Base-by-base conservation (phyloP, 53 echinoderm and acorn worm genomes). In the Holothuria leucospilota region DNA sequence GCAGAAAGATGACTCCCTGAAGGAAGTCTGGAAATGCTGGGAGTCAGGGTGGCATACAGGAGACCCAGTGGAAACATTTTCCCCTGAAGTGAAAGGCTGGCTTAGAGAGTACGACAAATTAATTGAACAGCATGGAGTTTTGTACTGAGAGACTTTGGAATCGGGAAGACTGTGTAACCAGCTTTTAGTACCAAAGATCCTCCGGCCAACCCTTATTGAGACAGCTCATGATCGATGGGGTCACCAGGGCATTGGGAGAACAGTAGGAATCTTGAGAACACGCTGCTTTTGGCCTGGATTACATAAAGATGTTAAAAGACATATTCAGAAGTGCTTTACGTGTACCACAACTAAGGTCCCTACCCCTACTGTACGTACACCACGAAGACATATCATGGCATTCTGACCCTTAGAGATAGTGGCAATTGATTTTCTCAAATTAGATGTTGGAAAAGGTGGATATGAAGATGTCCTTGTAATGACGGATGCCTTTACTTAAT, bases 281-380 rank as follows among this genome's bases (percentile, higher is more conserved):
- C 83, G 88, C 1, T 88, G 88, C 14, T 88, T 63, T 20, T 88
- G 83, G 88, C 73, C 88, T 0, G 88, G 59, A 4, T n/a, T 78
- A 24, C 13, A 38, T 15, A 20, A 24, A 23, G 71, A 88, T 39
- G 88, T 82, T 0, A 14, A 18, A 2, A 25, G 21, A 0, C 8
- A 88, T 42, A 18, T 88, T 0, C 56, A 82, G 8, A 62, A 65
- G 20, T 88, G 88, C 51, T 88, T 88, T 12, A 39, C 21, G 0
- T 88, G 88, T 5, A 61, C 51, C 0, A 60, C 27, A 9, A 12
- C 83, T 0, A 88, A 82, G 21, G 30, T 74, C 2, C 73, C 74
- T 0, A 88, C 84, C 16, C 81, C 87, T 0, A 83, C 84, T 8
- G 63, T 81, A 0, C 58, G 81, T 0, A 68, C 88, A 0, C 88